Base-by-base conservation (phyloP, 1,140 invertebrate species). In the Prorops nasuta region DNA sequence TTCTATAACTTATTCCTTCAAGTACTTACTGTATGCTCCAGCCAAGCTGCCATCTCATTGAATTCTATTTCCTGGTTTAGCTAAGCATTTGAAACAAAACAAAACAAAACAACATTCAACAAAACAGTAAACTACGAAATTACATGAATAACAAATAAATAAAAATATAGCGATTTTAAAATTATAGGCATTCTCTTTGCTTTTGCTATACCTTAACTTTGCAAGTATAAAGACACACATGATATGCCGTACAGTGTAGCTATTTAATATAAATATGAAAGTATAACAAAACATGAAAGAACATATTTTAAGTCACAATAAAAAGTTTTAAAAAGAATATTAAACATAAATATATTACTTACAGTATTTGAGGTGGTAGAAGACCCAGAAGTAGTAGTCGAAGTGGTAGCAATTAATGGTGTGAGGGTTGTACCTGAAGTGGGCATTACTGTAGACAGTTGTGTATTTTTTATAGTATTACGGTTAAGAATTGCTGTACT, bases 1-100 rank as follows among this genome's bases (percentile, higher is more conserved):
- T n/a, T n/a, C n/a, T n/a, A n/a, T n/a, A n/a, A n/a, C n/a, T n/a
- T n/a, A n/a, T n/a, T n/a, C 7, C 31, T 6, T 18, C 4, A 49
- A 37, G 32, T 71, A 79, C 80, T 81, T 77, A 84, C 83, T 69
- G 80, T 80, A 59, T 79, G 85, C 66, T 83, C 85, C 64, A 95
- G 83, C 92, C 92, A 96, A 65, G 90, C 88, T 62, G 92, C 92
- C 84, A 95, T 94, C 80, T 96, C 92, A 80, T 92, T 91, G 80
- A 94, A 91, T 76, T 96, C 92, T 72, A 86, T 86, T 67, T 92
- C 88, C 59, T 84, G 86, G 80, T 80, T 87, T 86, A 85, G 77
- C 64, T 74, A 60, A 75, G 55, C 61, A 49, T 68, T 57, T 32
- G 64, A 63, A 49, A 63, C 21, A 63, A 66, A 62, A 66, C 71